A percentile compares a stretch with the other conserved stretches of the same genome.
These are phyloP conservation scores for Pandion haliaetus DNA, from an alignment of 2,113 vertebrate species.

Conservation along the genomic window DNA sequence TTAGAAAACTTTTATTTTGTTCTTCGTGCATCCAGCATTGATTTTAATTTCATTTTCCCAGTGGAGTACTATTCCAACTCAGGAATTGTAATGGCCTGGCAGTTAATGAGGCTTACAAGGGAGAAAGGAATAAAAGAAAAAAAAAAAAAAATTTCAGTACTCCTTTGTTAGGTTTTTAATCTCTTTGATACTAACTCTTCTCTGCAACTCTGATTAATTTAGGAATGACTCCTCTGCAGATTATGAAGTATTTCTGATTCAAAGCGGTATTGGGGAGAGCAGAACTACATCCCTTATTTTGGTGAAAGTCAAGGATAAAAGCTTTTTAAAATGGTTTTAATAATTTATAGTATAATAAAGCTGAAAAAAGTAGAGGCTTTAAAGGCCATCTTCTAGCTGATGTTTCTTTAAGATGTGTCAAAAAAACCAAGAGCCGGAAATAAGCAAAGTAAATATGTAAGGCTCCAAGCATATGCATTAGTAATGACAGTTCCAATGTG, in stretches of 20 bases:
- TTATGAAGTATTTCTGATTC: neutral
- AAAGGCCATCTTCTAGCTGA: neutral
- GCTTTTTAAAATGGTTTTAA: neutral
- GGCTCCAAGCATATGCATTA: neutral
- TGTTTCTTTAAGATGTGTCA: neutral
- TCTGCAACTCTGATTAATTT: neutral
- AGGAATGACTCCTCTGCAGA: neutral
- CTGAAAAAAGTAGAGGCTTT: neutral
- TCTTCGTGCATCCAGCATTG: neutral
- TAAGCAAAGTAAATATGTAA: neutral
- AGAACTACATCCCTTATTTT: neutral
- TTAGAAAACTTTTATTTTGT: neutral
- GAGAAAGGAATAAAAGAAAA: neutral
- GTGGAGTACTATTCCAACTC: neutral
- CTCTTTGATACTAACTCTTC: neutral
- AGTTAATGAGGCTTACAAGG: neutral
- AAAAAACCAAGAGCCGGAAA: neutral
- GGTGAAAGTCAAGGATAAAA: neutral
- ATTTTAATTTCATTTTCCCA: conserved; percentile 18
- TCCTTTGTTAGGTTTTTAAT: neutral
- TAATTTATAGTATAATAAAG: neutral
- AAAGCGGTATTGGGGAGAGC: neutral
- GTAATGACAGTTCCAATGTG: neutral
- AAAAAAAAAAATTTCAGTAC: neutral
- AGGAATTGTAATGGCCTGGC: neutral